A percentile compares a stretch with the other conserved stretches of the same genome.
phyloP scores from a whole-genome alignment of 2,113 vertebrate species.

The Brachypodius melanocephalos region DNA sequence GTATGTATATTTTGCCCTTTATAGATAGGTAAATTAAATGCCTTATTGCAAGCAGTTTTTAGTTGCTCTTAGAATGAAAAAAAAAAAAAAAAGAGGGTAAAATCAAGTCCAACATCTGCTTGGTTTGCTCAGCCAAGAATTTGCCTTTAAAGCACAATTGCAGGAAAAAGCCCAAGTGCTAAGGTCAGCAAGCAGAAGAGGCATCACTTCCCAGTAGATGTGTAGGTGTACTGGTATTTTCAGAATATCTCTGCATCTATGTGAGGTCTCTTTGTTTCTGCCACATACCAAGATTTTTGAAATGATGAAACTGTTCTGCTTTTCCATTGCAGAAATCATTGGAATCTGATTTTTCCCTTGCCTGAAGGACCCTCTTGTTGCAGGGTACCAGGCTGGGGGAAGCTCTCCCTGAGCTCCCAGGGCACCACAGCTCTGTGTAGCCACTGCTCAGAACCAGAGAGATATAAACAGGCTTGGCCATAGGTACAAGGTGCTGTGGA shows the following conservation, averaged over 20 bases:
- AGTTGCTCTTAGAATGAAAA: neutral
- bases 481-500: neutral
- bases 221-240: slow-evolving; percentile 6
- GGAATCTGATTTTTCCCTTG: neutral
- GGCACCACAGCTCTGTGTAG: neutral
- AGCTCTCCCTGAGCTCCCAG: fast-evolving
- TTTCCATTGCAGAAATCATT: neutral
- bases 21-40: slow-evolving; percentile 1
- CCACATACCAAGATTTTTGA: neutral
- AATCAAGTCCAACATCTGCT: slow-evolving; percentile 5
- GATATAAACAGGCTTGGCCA: neutral
- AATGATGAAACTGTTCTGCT: neutral
- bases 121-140: slow-evolving; percentile 27
- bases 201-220: neutral
- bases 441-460: neutral
- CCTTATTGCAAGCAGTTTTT: neutral
- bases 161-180: neutral
- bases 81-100: neutral
- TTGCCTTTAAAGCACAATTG: slow-evolving; percentile 19
- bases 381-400: neutral
- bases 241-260: neutral
- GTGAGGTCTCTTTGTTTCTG: neutral
- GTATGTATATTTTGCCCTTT: neutral
- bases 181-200: slow-evolving; percentile 9
- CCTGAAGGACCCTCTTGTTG: neutral